Evolutionary conservation across 2,888 invertebrate species (phyloP).

Genomic region (Leucania comma): DNA sequence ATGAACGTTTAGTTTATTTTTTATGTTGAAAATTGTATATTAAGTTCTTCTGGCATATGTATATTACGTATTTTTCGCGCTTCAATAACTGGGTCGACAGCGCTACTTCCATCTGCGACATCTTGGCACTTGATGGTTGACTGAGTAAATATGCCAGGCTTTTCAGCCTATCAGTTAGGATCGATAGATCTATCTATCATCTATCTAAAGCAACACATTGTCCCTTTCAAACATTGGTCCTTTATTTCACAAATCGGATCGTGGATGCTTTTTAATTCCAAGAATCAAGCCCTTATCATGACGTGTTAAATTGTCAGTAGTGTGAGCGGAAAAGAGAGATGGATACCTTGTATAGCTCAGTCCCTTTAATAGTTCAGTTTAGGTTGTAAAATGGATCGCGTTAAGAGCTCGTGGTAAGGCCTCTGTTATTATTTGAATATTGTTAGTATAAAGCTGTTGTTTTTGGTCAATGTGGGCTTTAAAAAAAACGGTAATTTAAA

Average conservation of each 20-base stretch:
- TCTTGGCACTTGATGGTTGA: conserved; percentile 46
- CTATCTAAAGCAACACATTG: background rate
- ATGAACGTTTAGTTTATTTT: background rate
- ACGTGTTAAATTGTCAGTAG: too few relatives aligned
- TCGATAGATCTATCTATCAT: conserved; percentile 5
- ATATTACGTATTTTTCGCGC: conserved; percentile 44
- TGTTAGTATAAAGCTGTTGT: background rate
- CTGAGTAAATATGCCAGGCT: conserved; percentile 31
- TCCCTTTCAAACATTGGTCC: conserved; percentile 11
- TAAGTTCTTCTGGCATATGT: conserved; percentile 16
- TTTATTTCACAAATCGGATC: conserved; percentile 1
- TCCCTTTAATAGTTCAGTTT: too few relatives aligned
- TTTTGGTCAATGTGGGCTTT: background rate
- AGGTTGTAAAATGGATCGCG: too few relatives aligned
- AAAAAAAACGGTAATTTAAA: too few relatives aligned
- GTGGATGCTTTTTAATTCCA: background rate
- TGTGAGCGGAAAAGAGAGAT: too few relatives aligned
- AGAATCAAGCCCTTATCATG: too few relatives aligned
- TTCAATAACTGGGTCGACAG: conserved; percentile 48
- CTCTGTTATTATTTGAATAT: conserved; percentile 1
- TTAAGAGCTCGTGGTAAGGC: too few relatives aligned
- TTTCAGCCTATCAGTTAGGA: conserved; percentile 22
- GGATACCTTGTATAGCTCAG: too few relatives aligned
- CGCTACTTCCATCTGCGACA: conserved; percentile 45
- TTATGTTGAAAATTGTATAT: conserved; percentile 1